Percentiles rank a stretch among this genome's conserved stretches.
phyloP scores from a whole-genome alignment of 2,888 invertebrate genomes.

The Pristionchus japonicus region DNA sequence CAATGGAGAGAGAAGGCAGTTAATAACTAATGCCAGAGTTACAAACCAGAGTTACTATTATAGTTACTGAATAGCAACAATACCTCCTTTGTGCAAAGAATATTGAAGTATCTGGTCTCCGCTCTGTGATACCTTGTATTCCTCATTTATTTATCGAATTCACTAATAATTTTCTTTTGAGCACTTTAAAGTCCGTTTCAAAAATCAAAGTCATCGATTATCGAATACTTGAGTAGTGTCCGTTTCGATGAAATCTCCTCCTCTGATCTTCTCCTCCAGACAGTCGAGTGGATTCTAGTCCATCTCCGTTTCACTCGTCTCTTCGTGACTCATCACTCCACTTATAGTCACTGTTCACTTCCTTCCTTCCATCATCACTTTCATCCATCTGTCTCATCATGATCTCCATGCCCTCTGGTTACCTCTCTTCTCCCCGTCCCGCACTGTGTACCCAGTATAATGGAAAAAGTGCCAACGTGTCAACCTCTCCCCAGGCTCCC shows the following conservation, averaged over 20 bases:
- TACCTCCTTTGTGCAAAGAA: no score
- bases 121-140: no score
- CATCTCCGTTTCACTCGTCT: background rate
- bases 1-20: no score
- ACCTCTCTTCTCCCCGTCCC: constrained; percentile 2
- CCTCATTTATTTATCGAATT: no score
- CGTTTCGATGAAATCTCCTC: background rate
- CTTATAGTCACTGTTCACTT: constrained; percentile 7
- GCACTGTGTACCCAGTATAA: constrained; percentile 24
- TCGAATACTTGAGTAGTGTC: background rate
- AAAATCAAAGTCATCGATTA: background rate
- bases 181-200: background rate
- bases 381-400: constrained; percentile 17
- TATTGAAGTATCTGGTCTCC: no score
- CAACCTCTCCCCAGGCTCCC: background rate
- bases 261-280: background rate
- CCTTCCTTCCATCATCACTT: background rate
- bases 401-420: background rate
- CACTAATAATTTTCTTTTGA: background rate
- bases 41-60: no score
- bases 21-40: no score
- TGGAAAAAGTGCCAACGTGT: constrained; percentile 39
- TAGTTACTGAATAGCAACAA: no score
- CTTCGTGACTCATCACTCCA: background rate
- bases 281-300: background rate